Percentiles rank a stretch among this genome's conserved stretches.
These are phyloP conservation scores for Scelioninae gen. 1 DNA, from an alignment of 2,888 invertebrate genomes.

Conservation along the genomic window DNA sequence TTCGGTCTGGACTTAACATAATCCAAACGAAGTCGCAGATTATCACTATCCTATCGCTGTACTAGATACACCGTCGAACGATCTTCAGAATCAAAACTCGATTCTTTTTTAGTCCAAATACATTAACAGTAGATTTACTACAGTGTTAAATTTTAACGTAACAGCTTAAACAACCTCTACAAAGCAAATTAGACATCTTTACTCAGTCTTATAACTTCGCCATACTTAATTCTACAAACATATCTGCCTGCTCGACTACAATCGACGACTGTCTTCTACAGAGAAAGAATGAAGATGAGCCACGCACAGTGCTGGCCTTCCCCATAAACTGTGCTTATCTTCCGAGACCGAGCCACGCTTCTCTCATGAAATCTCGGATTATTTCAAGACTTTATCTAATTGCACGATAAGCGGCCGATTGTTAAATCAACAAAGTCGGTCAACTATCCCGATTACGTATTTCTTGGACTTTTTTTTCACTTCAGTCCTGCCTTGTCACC, in stretches of 20 bases:
- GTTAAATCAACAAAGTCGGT: conserved; percentile 60
- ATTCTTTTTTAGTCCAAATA: conserved; percentile 5
- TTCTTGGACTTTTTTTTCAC: no score
- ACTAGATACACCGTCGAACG: conserved; percentile 36
- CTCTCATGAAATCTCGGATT: conserved; percentile 29
- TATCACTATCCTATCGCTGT: conserved; percentile 35
- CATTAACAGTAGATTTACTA: no score
- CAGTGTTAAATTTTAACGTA: no score
- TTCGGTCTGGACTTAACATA: conserved; percentile 11
- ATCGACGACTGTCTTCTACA: conserved; percentile 39
- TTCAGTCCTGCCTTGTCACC: no score
- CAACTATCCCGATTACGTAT: no score
- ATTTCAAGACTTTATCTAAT: conserved; percentile 59
- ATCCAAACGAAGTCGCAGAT: conserved; percentile 29
- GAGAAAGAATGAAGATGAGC: conserved; percentile 61
- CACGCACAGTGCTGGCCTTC: conserved; percentile 40
- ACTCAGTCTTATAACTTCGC: background rate
- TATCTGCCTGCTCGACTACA: conserved; percentile 7
- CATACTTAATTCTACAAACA: conserved; percentile 7
- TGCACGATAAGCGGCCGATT: conserved; percentile 46
- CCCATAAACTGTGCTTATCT: conserved; percentile 57
- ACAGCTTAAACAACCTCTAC: conserved; percentile 13
- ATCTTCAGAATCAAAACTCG: conserved; percentile 21
- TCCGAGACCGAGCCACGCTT: background rate
- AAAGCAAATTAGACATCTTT: conserved; percentile 5